Conservation (phyloP, 2,113 vertebrate species). For the Mastomys coucha region DNA sequence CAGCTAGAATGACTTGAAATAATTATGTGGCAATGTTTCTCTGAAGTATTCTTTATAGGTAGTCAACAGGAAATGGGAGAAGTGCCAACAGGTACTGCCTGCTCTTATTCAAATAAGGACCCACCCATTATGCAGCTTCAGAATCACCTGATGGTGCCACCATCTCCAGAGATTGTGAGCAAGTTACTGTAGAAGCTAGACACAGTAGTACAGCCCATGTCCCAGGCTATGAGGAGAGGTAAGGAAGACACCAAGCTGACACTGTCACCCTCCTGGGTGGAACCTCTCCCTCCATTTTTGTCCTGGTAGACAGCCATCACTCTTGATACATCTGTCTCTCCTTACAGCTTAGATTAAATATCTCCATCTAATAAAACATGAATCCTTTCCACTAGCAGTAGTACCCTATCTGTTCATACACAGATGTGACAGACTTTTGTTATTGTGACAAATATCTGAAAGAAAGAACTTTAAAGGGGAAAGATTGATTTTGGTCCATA, state of each 20-base stretch:
- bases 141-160: not conserved
- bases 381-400: not conserved
- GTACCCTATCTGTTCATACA: not conserved
- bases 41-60: not conserved
- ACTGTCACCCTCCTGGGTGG: not conserved
- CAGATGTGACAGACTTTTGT: not conserved
- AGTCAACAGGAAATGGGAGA: not conserved
- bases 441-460: not conserved
- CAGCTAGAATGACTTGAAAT: not conserved
- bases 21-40: not conserved
- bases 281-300: not conserved
- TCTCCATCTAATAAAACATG: not conserved
- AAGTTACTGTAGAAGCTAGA: not conserved
- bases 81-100: accelerated
- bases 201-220: accelerated
- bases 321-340: not conserved
- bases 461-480: not conserved
- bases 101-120: not conserved
- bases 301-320: not conserved
- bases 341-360: not conserved
- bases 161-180: not conserved
- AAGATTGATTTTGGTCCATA: not conserved
- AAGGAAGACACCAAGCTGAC: not conserved
- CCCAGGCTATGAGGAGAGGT: not conserved
- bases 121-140: no score